Evolutionary conservation across 2,888 invertebrate genomes (phyloP), one percentile per base, ranked within the genome.

Genomic region (Hirudinaria manillensis): DNA sequence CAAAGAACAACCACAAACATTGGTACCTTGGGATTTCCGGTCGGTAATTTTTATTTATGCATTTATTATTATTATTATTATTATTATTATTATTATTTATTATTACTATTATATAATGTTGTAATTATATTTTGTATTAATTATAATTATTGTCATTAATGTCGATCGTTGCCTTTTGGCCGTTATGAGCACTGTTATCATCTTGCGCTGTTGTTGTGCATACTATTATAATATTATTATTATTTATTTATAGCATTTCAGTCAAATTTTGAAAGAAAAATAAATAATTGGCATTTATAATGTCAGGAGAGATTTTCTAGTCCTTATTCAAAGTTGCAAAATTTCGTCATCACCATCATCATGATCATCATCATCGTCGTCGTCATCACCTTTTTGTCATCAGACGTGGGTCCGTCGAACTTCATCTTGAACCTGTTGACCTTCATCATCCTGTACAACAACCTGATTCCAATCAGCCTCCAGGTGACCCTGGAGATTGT

Each of bases 401-500:
- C 65, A 73, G 73, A 73, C n/a, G 65, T 65, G 4, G 27, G 56
- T 61, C 81, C 82, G 3, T 81, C 82, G 76, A 87, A 87, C 80
- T 89, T 89, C 83, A 86, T 87, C 38, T 95, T 92, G 87, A 98
- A 95, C 87, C 90, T 98, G 82, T 88, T 99, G 81, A 99, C 99
- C 24, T 99, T 99, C 88, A 91, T 99, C 83, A 99, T 99, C 88
- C 89, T 99, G 81, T 99, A 95, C 89, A 98, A 98, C 89, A 99
- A 99, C 87, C 89, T 99, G 83, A 98, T 99, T 86, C 99, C 99
- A 55, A 99, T 99, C 87, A 97, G 97, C 80, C 88, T 99, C 81
- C 99, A 98, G 91, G 98, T 99, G 45, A 97, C 99, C 2, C 89
- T 99, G 80, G 99, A 99, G 87, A 91, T 99, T 78, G 99, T 99